Base-by-base conservation (phyloP, 2,888 invertebrate species). In the Sinopyrophorus schimmeli region DNA sequence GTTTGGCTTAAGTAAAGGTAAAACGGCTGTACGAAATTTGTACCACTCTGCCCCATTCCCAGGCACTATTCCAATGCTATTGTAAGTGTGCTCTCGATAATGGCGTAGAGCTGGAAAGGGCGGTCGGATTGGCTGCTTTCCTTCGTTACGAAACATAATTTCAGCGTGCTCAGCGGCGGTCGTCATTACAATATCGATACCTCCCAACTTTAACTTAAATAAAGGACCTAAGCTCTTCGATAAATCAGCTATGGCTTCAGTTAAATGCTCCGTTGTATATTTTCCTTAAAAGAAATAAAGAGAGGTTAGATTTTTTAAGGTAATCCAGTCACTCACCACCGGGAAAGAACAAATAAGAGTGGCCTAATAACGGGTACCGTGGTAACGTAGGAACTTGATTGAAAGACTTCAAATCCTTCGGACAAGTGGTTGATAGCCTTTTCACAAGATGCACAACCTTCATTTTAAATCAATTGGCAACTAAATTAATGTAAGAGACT, bases 21-120 rank as follows among this genome's bases (percentile, higher is more conserved):
- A 75, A 2, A 79, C 71, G 1, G 76, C 77, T 44, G 71, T 72
- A 47, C 81, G 65, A 27, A 79, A 70, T 53, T 75, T 71, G 54
- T 78, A 75, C 82, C 82, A 82, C 56, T 80, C 79, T 10, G 76
- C 73, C 0, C 81, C 81, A 64, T 81, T 81, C 32, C 77, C 77
- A 49, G 80, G 78, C 7, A 80, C 78, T 3, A 81, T 70, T 6
- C 81, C 81, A 5, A 75, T 74, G 47, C 79, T 77, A 6, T 63
- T 65, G 53, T 70, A 74, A 3, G 55, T 54, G 54, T 74, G 69
- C 51, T 74, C 60, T 27, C 80, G 64, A 56, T 77, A 79, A 51
- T 75, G 63, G 40, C 74, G 68, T 4, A 79, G 68, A 1, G 80
- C 78, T 24, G 78, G 77, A 58, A 82, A 74, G 2, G 78, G 72